Percentiles rank a stretch among this genome's conserved stretches.
These are phyloP conservation scores for Xanthostigma xanthostigma DNA, from an alignment of 2,888 invertebrate species.

Conservation along the genomic window DNA sequence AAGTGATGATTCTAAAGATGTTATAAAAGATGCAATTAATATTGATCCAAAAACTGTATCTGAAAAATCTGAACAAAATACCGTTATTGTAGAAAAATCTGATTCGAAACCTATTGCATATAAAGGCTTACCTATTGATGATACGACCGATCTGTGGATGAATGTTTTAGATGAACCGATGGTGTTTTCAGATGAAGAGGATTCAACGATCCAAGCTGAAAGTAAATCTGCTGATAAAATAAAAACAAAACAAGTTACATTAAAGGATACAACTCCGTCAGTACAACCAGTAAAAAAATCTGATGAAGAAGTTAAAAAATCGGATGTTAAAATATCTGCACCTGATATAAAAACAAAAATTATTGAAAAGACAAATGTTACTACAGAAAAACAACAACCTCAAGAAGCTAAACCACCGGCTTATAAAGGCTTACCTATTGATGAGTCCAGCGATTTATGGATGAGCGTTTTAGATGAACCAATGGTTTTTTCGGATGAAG, in stretches of 20 bases:
- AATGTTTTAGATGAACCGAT: slow-evolving; percentile 19
- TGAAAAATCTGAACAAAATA: slow-evolving; percentile 5
- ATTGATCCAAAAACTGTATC: slow-evolving; percentile 4
- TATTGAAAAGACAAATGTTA: neutral
- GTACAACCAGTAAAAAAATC: neutral
- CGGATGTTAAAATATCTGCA: neutral
- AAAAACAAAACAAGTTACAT: neutral
- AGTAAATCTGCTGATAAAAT: neutral
- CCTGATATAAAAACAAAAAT: neutral
- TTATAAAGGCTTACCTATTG: slow-evolving; percentile 11
- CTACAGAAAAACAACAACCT: neutral
- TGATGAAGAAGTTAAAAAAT: neutral
- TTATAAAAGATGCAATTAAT: slow-evolving; percentile 7
- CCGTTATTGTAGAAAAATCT: slow-evolving; percentile 2
- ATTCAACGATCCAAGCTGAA: neutral
- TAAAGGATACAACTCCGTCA: neutral
- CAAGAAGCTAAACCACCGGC: slow-evolving; percentile 1
- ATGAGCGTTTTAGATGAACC: slow-evolving; percentile 10
- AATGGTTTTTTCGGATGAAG: slow-evolving; percentile 17
- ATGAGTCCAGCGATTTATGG: slow-evolving; percentile 6
- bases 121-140: slow-evolving; percentile 18
- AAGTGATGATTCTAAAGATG: neutral
- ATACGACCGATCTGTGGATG: slow-evolving; percentile 23
- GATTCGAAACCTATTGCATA: slow-evolving; percentile 3
- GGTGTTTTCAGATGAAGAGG: slow-evolving; percentile 17